Evolutionary conservation across 1,140 invertebrate genomes (phyloP), one percentile per base, ranked within the genome.

Genomic region (Heliothis virescens): DNA sequence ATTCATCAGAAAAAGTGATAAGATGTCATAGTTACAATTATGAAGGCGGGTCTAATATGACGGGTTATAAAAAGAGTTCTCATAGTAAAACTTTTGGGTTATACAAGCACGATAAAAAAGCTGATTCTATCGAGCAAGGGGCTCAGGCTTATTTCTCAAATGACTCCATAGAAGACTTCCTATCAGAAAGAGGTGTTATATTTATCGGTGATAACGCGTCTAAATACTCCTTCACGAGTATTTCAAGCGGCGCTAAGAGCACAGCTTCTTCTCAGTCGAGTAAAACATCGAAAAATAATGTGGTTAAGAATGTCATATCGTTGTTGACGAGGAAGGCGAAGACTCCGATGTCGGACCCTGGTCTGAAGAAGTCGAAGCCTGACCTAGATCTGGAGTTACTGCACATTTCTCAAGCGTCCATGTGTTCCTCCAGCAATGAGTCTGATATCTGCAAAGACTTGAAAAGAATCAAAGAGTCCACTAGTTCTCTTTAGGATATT

Each of bases 81-180:
- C 13, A 79, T 9, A 63, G 55, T 11, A 85, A 80, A 29, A 85
- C 74, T 18, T 55, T 80, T 3, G 76, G 63, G 10, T 59, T 79
- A 41, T 80, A 79, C n/a, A 83, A 80, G n/a, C 63, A 73, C 69
- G 80, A 78, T 10, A 86, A 83, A 69, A 79, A 67, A 82, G n/a
- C 84, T 1, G 16, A 81, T n/a, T 88, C 87, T 4, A 86, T 86
- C 3, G 87, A 89, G 52, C 93, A 91, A 72, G 86, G 82, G 0
- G 91, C 89, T 15, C 91, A 94, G 76, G 90, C 87, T 0, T 84
- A 77, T 21, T 92, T 94, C 52, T 89, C 91, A 0, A 94, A 93
- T 50, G 93, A 94, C 74, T 93, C 92, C 2, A 88, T 93, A 4
- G 92, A 94, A 15, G 92, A 93, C 55, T 89, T 90, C 26, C 21